Conservation (phyloP, 2,888 invertebrate genomes). For the Caenorhabditis parvicauda region DNA sequence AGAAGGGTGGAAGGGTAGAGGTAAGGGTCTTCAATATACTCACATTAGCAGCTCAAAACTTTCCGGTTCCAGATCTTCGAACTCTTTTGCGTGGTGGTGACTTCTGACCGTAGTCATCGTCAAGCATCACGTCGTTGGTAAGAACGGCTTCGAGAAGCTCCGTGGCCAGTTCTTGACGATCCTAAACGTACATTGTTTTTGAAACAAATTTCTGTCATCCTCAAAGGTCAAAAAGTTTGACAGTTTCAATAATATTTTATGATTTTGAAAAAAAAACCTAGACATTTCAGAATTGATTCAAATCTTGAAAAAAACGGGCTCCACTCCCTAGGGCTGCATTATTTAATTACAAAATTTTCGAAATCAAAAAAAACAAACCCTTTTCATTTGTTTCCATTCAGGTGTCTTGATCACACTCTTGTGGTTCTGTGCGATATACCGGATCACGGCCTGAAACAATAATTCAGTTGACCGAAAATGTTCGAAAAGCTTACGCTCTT, state of each 20-base stretch:
- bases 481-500: slow-evolving; percentile 19
- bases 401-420: slow-evolving; percentile 40
- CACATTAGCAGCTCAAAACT: no score
- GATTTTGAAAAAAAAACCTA: slow-evolving; percentile 1
- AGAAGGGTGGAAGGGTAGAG: no score
- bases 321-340: background rate
- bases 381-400: slow-evolving; percentile 53
- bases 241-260: background rate
- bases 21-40: no score
- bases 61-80: no score
- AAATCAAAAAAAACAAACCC: slow-evolving; percentile 3
- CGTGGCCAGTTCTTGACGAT: slow-evolving; percentile 45
- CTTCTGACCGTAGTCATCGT: slow-evolving; percentile 19
- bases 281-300: background rate
- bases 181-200: slow-evolving; percentile 7
- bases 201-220: no score
- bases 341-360: background rate
- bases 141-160: slow-evolving; percentile 55
- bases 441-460: slow-evolving; percentile 30
- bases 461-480: background rate
- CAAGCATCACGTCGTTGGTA: slow-evolving; percentile 11
- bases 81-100: slow-evolving; percentile 29
- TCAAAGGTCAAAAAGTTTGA: background rate
- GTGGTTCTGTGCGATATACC: slow-evolving; percentile 45
- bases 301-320: background rate